These are phyloP conservation scores for Romanogobio albipinnatus DNA, from an alignment of 2,113 vertebrate genomes.

Conservation along the genomic window DNA sequence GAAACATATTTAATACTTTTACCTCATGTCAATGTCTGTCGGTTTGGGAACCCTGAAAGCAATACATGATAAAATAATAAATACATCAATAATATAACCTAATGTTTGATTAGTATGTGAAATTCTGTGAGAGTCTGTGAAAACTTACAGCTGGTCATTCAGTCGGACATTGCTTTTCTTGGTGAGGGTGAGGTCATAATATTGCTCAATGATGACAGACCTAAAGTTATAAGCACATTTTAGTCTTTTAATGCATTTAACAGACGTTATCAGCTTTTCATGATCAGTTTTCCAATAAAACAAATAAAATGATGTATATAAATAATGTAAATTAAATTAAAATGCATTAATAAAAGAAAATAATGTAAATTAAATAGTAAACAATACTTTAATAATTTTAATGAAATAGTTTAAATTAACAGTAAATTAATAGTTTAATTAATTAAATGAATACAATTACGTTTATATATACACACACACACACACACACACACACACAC, in stretches of 20 bases:
- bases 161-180: constrained; percentile 72
- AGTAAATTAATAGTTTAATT: too few species aligned
- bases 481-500: too few species aligned
- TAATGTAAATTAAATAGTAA: neutral
- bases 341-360: neutral
- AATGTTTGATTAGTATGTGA: neutral
- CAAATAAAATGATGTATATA: neutral
- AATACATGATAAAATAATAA: constrained; percentile 16
- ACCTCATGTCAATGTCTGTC: constrained; percentile 74
- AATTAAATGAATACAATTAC: too few species aligned
- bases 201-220: constrained; percentile 63
- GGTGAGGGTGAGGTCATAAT: constrained; percentile 62
- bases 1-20: neutral
- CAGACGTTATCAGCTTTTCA: neutral
- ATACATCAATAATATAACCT: neutral
- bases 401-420: too few species aligned
- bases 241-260: neutral
- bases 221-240: constrained; percentile 59
- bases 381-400: too few species aligned
- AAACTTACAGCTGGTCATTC: constrained; percentile 79
- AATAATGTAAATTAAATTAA: neutral
- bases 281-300: neutral
- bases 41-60: constrained; percentile 78
- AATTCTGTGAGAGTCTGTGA: neutral
- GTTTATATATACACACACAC: too few species aligned